Conservation (phyloP, 2,113 vertebrate genomes). For the Daubentonia madagascariensis region DNA sequence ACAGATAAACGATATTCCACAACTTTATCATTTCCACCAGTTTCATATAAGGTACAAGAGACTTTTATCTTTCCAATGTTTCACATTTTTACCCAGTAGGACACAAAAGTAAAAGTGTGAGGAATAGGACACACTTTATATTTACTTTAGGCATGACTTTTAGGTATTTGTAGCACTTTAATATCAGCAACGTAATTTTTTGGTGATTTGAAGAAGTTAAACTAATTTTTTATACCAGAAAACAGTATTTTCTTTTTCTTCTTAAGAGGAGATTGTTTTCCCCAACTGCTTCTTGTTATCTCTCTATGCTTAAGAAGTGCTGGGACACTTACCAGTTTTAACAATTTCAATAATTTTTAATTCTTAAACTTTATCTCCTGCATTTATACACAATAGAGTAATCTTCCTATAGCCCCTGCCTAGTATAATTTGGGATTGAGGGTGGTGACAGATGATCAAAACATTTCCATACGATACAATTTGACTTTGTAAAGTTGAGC, state of each 20-base stretch:
- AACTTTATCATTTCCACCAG: conserved; percentile 25
- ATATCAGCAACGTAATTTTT: background rate
- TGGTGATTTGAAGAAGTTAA: background rate
- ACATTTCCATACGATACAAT: background rate
- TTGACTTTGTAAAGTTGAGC: background rate
- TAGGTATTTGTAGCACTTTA: background rate
- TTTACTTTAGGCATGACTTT: conserved; percentile 26
- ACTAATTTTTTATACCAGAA: background rate
- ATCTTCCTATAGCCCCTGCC: background rate
- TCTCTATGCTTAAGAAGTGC: background rate
- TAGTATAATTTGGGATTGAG: background rate
- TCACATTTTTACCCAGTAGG: background rate
- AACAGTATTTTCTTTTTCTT: conserved; percentile 2
- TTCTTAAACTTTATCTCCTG: background rate
- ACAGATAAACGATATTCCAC: conserved; percentile 57
- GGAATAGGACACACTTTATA: background rate
- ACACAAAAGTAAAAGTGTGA: background rate
- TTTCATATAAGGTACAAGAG: background rate
- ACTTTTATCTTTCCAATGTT: conserved; percentile 51
- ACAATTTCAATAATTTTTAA: background rate
- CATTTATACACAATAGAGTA: background rate
- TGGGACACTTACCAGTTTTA: background rate
- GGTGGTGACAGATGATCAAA: background rate
- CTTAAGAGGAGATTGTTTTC: background rate
- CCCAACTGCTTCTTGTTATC: background rate